A percentile compares a stretch with the other conserved stretches of the same genome.
These are phyloP conservation scores for Heliocidaris tuberculata DNA, from an alignment of 35 echinoderm and acorn worm genomes.

Conservation along the genomic window DNA sequence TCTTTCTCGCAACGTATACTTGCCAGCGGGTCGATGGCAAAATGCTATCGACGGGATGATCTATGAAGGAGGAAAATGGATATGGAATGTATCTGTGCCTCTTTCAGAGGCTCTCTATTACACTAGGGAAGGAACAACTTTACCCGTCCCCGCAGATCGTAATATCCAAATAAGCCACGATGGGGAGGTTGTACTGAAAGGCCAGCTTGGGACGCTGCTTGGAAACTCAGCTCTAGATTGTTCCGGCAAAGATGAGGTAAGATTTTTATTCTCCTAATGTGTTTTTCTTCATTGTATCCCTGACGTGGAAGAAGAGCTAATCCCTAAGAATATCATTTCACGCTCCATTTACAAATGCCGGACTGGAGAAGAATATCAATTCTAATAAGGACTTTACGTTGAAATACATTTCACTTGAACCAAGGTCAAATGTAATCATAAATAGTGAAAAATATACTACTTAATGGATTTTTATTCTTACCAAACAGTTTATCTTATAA, in stretches of 20 bases:
- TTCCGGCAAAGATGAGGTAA: not conserved
- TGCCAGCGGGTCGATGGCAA: slow-evolving; percentile 72
- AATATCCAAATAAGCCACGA: not conserved
- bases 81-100: slow-evolving; percentile 64
- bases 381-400: too few relatives aligned
- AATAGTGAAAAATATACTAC: too few relatives aligned
- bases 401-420: too few relatives aligned
- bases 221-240: not conserved
- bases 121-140: not conserved
- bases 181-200: not conserved
- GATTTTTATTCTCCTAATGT: too few relatives aligned
- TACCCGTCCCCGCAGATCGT: not conserved
- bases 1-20: slow-evolving; percentile 76
- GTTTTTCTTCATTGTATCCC: too few relatives aligned
- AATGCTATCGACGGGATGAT: slow-evolving; percentile 28
- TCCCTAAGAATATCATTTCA: too few relatives aligned
- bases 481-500: too few relatives aligned
- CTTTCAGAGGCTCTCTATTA: slow-evolving; percentile 78
- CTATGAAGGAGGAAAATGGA: slow-evolving; percentile 60
- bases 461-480: too few relatives aligned
- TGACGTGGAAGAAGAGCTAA: too few relatives aligned
- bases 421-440: too few relatives aligned
- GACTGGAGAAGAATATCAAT: too few relatives aligned
- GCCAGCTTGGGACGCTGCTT: not conserved
- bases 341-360: too few relatives aligned